Base-by-base conservation (phyloP, 2,888 invertebrate genomes). In the Apamea epomidion region DNA sequence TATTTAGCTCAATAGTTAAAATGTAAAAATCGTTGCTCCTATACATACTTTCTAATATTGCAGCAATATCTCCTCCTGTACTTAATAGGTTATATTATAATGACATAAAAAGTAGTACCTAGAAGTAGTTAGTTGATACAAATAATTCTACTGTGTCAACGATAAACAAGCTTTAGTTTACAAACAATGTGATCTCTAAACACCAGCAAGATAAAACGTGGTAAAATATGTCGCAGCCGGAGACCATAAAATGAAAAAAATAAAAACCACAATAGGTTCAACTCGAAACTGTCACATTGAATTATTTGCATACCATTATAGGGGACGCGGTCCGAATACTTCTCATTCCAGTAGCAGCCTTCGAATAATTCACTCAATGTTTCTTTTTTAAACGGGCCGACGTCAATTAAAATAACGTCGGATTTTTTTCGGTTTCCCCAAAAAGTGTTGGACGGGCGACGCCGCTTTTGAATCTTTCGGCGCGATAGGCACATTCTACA, bases 381-480 rank as follows among this genome's bases (percentile, higher is more conserved):
- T 93, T 91, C 92, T 92, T 92, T 94, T 94, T 94, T 94, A 93
- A 94, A 91, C 92, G 91, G 87, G 89, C 93, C 93, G 92, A 89
- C 94, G 95, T 96, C 96, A 96, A 96, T 97, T 97, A 97, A 97
- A 96, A 96, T 96, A 95, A 93, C 95, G 93, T 93, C 86, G 92
- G 87, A 45, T 79, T 89, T 93, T 93, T 94, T 92, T 91, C 87
- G 89, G 88, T 92, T 92, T 90, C 89, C 91, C 89, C 92, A 93
- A 94, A 94, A 95, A 95, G 94, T 94, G 94, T 93, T 91, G 90
- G 92, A 91, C 92, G 91, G 88, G 84, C 80, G 85, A 85, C 85
- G 91, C 87, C 88, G 92, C 95, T 95, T 96, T 96, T 96, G 96
- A 96, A 97, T 97, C 97, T 96, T 92, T 93, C 90, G 92, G 91